These are phyloP conservation scores for human DNA, from an alignment of 2,113 vertebrate genomes.

Conservation along the genomic window GRCh38 chr5:122850001-122850500, in stretches of 20 bases:
- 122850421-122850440: not conserved
- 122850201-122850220: not conserved
- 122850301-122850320: not conserved
- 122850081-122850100: slow-evolving; percentile 40
- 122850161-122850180: not conserved
- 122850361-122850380: not conserved
- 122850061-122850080: slow-evolving; percentile 26
- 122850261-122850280: not conserved
- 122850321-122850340: not conserved
- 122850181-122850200: not conserved
- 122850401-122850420: not conserved
- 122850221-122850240: no score
- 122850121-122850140: not conserved
- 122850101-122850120: slow-evolving; percentile 35
- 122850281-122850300: not conserved
- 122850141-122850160: not conserved
- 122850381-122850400: not conserved
- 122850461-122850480: not conserved
- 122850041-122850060: not conserved
- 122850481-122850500: not conserved
- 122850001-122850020: not conserved
- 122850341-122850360: not conserved
- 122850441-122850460: not conserved
- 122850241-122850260: no score
- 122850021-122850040: not conserved